A percentile compares a stretch with the other conserved stretches of the same genome.
phyloP scores from a whole-genome alignment of 2,797 vertebrate species.

The Naso thynnoides region DNA sequence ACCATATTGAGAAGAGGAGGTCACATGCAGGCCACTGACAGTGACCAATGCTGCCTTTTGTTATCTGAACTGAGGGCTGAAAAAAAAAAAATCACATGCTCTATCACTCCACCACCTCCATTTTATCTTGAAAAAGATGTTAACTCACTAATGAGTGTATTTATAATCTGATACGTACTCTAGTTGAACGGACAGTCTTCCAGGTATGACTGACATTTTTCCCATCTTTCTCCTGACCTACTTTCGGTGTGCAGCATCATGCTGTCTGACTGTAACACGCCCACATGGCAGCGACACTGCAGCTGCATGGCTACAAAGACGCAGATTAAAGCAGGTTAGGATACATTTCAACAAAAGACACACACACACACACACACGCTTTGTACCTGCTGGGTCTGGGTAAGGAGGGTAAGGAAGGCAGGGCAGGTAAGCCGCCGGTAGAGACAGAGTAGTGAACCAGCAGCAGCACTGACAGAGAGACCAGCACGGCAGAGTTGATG shows the following conservation, averaged over 20 bases:
- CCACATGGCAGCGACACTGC: conserved; percentile 56
- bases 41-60: conserved; percentile 44
- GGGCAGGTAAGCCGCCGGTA: conserved; percentile 84
- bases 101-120: neutral
- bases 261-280: conserved; percentile 39
- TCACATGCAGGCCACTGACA: conserved; percentile 61
- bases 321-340: neutral
- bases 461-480: conserved; percentile 97
- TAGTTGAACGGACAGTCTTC: neutral
- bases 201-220: conserved; percentile 26
- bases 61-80: conserved; percentile 17
- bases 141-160: neutral
- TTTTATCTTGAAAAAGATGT: neutral
- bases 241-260: conserved; percentile 53
- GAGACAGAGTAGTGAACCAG: conserved; percentile 99
- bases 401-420: conserved; percentile 93
- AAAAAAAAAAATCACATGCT: neutral
- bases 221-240: conserved; percentile 58
- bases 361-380: neutral
- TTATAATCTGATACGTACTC: neutral
- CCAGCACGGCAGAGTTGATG: conserved; percentile 98
- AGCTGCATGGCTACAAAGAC: conserved; percentile 27
- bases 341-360: neutral
- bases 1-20: conserved; percentile 62
- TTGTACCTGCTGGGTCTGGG: conserved; percentile 94